phyloP scores from a whole-genome alignment of 1,140 invertebrate species.

The Leptinotarsa texana region DNA sequence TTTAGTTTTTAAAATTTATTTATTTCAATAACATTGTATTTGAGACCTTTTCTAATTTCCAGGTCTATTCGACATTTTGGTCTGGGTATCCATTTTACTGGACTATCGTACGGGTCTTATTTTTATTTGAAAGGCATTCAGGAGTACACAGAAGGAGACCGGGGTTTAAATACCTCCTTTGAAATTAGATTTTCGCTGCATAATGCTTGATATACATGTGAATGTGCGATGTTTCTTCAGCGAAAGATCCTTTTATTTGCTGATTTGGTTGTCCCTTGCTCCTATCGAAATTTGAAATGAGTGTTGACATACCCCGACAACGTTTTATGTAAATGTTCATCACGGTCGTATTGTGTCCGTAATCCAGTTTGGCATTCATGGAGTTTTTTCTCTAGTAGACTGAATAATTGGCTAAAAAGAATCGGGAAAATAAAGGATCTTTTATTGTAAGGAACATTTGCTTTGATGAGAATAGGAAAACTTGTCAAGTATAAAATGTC shows the following conservation, averaged over 20 bases:
- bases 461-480: too few species aligned
- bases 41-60: too few species aligned
- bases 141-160: neutral
- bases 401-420: neutral
- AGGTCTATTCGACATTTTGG: too few species aligned
- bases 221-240: constrained; percentile 4
- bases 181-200: constrained; percentile 23
- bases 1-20: too few species aligned
- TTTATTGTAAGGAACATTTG: too few species aligned
- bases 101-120: neutral
- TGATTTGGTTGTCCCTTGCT: constrained; percentile 16
- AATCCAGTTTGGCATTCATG: constrained; percentile 16
- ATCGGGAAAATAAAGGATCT: neutral
- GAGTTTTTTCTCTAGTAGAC: constrained; percentile 9
- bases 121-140: constrained; percentile 18
- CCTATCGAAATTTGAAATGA: constrained; percentile 10
- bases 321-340: constrained; percentile 12
- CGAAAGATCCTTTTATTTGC: constrained; percentile 14
- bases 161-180: constrained; percentile 14
- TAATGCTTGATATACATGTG: constrained; percentile 10
- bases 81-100: too few species aligned
- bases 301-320: constrained; percentile 12
- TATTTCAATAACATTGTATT: too few species aligned
- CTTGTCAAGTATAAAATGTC: too few species aligned
- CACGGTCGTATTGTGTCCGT: neutral